Conservation (phyloP, 2,113 vertebrate genomes). For the Myotis davidii region DNA sequence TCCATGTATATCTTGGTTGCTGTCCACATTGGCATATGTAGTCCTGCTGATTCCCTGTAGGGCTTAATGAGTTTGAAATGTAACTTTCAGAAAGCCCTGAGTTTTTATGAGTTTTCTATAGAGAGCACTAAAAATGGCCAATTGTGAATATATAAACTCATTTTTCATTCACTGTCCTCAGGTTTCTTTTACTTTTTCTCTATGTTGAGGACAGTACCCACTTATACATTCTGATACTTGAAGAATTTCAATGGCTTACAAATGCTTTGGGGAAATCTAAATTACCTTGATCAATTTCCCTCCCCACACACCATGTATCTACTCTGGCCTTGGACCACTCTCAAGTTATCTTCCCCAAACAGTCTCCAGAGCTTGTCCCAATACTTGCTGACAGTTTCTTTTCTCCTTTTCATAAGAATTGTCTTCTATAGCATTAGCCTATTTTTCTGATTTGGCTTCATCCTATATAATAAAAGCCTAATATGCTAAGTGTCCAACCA, state of each 20-base stretch:
- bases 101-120: neutral
- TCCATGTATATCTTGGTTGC: neutral
- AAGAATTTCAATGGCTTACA: slow-evolving; percentile 11
- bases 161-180: neutral
- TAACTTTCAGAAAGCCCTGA: neutral
- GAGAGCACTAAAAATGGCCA: neutral
- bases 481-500: too few species aligned
- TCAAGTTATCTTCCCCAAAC: neutral
- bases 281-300: neutral
- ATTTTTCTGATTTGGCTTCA: neutral
- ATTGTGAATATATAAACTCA: neutral
- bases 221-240: neutral
- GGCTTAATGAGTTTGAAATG: neutral
- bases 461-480: too few species aligned
- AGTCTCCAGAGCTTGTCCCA: neutral
- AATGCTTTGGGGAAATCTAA: neutral
- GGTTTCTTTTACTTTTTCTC: slow-evolving; percentile 20
- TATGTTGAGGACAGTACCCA: neutral
- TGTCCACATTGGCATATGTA: neutral
- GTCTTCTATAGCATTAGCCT: neutral
- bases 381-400: neutral
- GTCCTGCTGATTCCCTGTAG: neutral
- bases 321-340: neutral
- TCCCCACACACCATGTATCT: neutral
- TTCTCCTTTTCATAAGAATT: neutral